Evolutionary conservation across 2,888 invertebrate genomes (phyloP), one percentile per base, ranked within the genome.

Genomic region (Microplitis deprimator): DNA sequence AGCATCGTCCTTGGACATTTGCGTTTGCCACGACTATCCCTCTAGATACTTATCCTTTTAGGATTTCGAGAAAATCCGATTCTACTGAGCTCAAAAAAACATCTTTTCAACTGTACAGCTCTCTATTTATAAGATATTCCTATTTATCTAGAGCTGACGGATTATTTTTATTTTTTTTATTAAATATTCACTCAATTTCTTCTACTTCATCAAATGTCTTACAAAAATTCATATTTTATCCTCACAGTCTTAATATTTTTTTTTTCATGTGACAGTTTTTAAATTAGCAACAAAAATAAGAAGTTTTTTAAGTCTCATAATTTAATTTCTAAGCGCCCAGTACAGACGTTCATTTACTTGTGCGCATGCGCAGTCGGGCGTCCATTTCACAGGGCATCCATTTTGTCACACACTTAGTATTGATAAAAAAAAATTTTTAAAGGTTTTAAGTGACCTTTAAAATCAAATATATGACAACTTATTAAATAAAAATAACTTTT

Each of bases 61-160:
- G 72, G 64, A 72, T 64, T 72, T 72, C 29, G 17, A 8, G 13
- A 20, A 41, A 72, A 72, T 64, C 13, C n/a, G 10, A 40, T 41
- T 64, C 41, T 13, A 10, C 16, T 72, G n/a, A 40, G 62, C 6
- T 62, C 17, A 8, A 64, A n/a, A 41, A 10, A 7, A 50, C 50
- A 50, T 50, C 50, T 50, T 50, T 64, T 64, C 65, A 7, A 10
- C 13, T 41, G 13, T 17, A 20, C 40, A 39, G 17, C 39, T 64
- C 13, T 72, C 29, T 16, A 72, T 39, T 20, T 6, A 13, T 65
- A 6, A 65, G 20, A 65, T 65, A 65, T 65, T 29, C 65, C 65
- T 29, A 65, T 65, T 65, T 65, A 13, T 13, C 13, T 8, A 50
- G 13, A 50, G 50, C 50, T 50, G 5, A 50, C 13, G 3, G 50